Evolutionary conservation across 2,113 vertebrate genomes (phyloP).

Genomic region (Pachycephala philippinensis): DNA sequence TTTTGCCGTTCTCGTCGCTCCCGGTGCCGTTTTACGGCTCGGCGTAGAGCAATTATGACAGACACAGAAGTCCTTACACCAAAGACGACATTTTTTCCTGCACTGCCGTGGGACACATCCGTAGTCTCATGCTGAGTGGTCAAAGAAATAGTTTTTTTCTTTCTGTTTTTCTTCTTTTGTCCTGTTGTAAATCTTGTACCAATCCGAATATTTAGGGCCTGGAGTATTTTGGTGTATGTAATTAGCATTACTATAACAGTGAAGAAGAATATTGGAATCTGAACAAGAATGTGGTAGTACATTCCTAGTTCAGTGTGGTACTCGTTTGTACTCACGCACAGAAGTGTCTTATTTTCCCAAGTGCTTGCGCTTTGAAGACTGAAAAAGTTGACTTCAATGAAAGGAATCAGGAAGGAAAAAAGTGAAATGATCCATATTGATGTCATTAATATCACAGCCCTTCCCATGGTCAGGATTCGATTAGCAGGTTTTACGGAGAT

Average conservation of each 20-base stretch:
- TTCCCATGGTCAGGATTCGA: slow-evolving; percentile 94
- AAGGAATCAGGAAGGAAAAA: slow-evolving; percentile 93
- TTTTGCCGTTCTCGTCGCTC: slow-evolving; percentile 95
- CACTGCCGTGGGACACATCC: slow-evolving; percentile 82
- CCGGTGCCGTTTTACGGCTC: slow-evolving; percentile 93
- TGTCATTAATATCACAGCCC: slow-evolving; percentile 88
- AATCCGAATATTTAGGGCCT: slow-evolving; percentile 96
- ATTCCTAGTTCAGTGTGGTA: slow-evolving; percentile 92
- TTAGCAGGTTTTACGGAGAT: slow-evolving; percentile 98
- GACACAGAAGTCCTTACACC: slow-evolving; percentile 96
- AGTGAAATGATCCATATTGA: slow-evolving; percentile 94
- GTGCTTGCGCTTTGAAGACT: slow-evolving; percentile 76
- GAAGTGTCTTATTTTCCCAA: slow-evolving; percentile 87
- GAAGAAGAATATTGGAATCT: slow-evolving; percentile 98
- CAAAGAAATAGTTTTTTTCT: slow-evolving; percentile 94
- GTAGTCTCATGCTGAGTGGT: slow-evolving; percentile 86
- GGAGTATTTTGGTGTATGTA: slow-evolving; percentile 96
- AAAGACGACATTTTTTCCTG: slow-evolving; percentile 83
- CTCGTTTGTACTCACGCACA: slow-evolving; percentile 84
- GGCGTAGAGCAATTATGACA: slow-evolving; percentile 92
- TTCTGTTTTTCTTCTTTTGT: slow-evolving; percentile 90
- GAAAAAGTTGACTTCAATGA: slow-evolving; percentile 96
- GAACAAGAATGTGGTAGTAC: slow-evolving; percentile 95
- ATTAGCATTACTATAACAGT: slow-evolving; percentile 95
- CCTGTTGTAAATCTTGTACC: slow-evolving; percentile 91